Base-by-base conservation (phyloP, 2,797 vertebrate genomes). In the Echiichthys vipera region DNA sequence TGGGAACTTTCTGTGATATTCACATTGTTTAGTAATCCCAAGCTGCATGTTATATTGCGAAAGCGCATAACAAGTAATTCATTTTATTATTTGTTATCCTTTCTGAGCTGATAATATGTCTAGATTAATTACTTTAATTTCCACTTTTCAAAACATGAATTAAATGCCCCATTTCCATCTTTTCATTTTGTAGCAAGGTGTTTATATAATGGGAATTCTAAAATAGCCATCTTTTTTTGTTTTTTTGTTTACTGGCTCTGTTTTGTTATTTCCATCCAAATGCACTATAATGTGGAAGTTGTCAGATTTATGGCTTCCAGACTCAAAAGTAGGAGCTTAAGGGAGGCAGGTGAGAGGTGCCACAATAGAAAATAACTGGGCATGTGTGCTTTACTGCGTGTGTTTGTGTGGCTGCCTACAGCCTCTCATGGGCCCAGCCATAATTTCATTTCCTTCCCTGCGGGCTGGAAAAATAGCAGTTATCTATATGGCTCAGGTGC, bases 401-500 rank as follows among this genome's bases (percentile, higher is more conserved):
- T 57, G 24, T 25, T 8, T 61, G 29, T 65, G 51, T 20, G 40
- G 54, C 42, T 54, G 51, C 43, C 76, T 40, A 25, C 57, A 49
- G 62, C 71, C 42, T 75, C 85, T 74, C 66, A 58, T 75, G 77
- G 67, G 51, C 63, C 61, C 30, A n/a, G 68, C 71, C 68, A 42
- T 88, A 83, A 86, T 92, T 91, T 91, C 75, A 89, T 91, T 92
- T 89, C 79, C 77, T 78, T 71, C 78, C 75, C 77, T 61, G 32
- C 11, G 30, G 83, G 78, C 65, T 55, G 47, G 68, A 74, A 84
- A 90, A 88, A 90, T 85, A 76, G 77, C 59, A 50, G 74, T 93
- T 94, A 94, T 95, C 93, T 95, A 83, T 90, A 91, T 65, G 84
- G 89, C 90, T 93, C 94, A 93, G 94, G 89, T 92, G 89, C 89